Evolutionary conservation across 2,797 vertebrate species (phyloP), one percentile per base, ranked within the genome.

Genomic region (Pyrocephalus nanus): DNA sequence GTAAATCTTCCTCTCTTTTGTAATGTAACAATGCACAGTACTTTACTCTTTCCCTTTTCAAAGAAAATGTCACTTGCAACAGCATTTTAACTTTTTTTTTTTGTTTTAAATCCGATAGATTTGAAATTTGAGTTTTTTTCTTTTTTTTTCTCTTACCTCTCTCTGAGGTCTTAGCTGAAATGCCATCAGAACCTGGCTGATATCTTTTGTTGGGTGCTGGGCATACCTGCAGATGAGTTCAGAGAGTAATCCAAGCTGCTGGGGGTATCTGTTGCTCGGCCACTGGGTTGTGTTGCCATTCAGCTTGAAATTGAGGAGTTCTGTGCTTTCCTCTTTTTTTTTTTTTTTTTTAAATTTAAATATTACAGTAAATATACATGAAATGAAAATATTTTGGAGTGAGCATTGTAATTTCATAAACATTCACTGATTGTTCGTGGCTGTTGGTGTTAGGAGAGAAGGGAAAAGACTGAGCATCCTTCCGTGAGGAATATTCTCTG

Each of bases 11-110:
- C 19, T 43, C 7, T 73, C 29, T 66, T 77, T 48, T 72, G 58
- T 7, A 22, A 29, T 22, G 10, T 57, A 45, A 45, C 0, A 2
- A 14, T 40, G 5, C 6, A 12, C 17, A n/a, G 25, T n/a, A 36
- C 53, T 77, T 78, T 36, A 36, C 6, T 29, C 9, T 27, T 32
- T 61, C 34, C 6, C 7, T 6, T 13, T 53, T 12, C 19, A 53
- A 86, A 67, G 9, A 25, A 70, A 70, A 36, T 0, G 0, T 36
- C 5, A 6, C 29, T 29, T 29, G 3, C 16, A n/a, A 26, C 17
- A 47, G 17, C 22, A 48, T 50, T 83, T 58, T 15, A 36, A 25
- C 11, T 14, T 58, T 61, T 53, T 25, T 19, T 25, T 47, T 76
- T 16, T 70, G 51, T 76, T 19, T 71, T 57, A 42, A 42, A 42